Base-by-base conservation (phyloP, 30 jellyfish, hydroid and myxozoan genomes). In the Cassiopea xamachana region DNA sequence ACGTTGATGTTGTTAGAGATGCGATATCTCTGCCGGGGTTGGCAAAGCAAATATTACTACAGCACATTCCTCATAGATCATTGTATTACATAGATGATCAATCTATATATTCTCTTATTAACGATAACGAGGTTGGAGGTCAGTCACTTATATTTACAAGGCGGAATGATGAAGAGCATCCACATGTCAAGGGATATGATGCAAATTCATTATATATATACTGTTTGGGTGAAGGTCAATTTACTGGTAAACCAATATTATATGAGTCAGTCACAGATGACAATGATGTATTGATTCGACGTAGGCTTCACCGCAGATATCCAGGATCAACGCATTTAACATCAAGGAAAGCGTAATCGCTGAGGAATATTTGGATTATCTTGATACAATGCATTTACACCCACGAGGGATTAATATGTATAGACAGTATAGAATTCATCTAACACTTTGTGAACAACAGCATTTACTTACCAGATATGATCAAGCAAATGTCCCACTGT, bases 21-120 rank as follows among this genome's bases (percentile, higher is more conserved):
- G 87, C 48, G 1, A 79, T 79, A 4, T 13, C 77, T 15, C 19
- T 79, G 46, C 87, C 87, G 8, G 87, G 75, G 1, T 79, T 79
- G 18, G 75, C 75, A 9, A 79, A 79, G 18, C 61, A 79, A 5
- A 51, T 77, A 8, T 60, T 51, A n/a, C 4, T 27, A 18, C 2
- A 70, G 2, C 13, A 44, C 6, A 8, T 47, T 5, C 10, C 44
- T 1, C 48, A n/a, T 9, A 60, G 16, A 16, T 7, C 72, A 17
- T 10, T 79, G 76, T 51, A 50, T 51, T 55, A 79, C 44, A 45
- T 75, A 7, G n/a, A 44, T 39, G 14, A 46, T 59, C 19, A n/a
- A 2, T 50, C 4, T 45, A 17, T 39, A 6, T 16, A 27, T 9
- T 2, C 45, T 39, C 1, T 7, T 1, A 1, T 83, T 1, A 15